Evolutionary conservation across 2,888 invertebrate species (phyloP).

Genomic region (Stramonita haemastoma): DNA sequence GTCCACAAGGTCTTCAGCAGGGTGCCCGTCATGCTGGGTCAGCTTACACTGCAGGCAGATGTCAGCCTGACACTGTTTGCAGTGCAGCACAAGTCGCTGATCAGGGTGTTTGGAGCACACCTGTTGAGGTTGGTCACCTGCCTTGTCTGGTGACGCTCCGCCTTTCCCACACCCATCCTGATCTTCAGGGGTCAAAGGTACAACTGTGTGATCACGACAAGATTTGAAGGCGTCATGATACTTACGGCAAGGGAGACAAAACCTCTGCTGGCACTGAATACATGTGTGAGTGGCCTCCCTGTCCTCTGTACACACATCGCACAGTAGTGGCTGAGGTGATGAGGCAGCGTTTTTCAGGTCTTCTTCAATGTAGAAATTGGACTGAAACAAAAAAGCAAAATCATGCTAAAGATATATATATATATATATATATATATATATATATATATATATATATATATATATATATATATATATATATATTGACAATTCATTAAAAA

Average conservation of each 20-base stretch:
- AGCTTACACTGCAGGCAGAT: constrained; percentile 10
- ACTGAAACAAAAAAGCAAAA: not conserved
- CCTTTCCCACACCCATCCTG: not conserved
- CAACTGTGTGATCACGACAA: not conserved
- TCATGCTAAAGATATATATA: not conserved
- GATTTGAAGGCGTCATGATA: not conserved
- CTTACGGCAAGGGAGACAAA: not conserved
- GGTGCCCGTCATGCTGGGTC: constrained; percentile 22
- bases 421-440: no score
- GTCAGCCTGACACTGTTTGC: not conserved
- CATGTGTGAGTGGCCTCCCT: constrained; percentile 27
- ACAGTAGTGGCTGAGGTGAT: not conserved
- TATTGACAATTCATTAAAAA: no score
- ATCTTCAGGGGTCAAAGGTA: not conserved
- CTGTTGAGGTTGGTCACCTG: not conserved
- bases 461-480: no score
- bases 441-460: no score
- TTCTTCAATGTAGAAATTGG: constrained; percentile 33
- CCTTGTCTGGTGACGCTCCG: not conserved
- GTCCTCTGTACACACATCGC: not conserved
- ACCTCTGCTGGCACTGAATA: constrained; percentile 18
- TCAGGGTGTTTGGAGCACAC: constrained; percentile 1
- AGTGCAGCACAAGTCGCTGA: constrained; percentile 1
- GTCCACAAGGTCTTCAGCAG: constrained; percentile 26
- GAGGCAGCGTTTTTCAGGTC: not conserved